phyloP scores from a whole-genome alignment of 2,113 vertebrate species.

The Craseonycteris thonglongyai region DNA sequence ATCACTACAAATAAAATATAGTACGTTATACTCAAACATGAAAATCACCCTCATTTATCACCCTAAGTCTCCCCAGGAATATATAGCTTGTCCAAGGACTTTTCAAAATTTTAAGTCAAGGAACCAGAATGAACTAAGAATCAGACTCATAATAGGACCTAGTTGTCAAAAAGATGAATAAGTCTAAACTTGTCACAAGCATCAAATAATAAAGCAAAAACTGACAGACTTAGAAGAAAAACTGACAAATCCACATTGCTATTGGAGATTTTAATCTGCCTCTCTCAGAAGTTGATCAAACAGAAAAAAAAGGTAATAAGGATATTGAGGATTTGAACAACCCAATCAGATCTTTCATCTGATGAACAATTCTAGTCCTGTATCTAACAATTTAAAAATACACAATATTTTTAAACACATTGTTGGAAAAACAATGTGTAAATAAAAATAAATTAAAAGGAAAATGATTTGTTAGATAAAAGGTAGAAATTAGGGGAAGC shows the following conservation, averaged over 20 bases:
- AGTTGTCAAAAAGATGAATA: not conserved
- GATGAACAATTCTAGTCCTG: not conserved
- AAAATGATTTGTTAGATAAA: not conserved
- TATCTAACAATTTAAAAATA: not conserved
- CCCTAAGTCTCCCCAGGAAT: not conserved
- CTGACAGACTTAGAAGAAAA: not conserved
- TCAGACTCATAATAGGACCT: not conserved
- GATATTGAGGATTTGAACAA: not conserved
- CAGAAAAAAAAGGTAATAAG: not conserved
- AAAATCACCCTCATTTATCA: not conserved
- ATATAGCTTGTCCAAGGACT: not conserved
- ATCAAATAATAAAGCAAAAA: not conserved
- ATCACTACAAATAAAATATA: not conserved
- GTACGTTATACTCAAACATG: not conserved
- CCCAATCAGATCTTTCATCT: not conserved
- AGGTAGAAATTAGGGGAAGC: not conserved
- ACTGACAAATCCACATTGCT: not conserved
- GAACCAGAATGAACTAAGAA: not conserved
- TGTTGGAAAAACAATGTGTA: not conserved
- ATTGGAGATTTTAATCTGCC: not conserved
- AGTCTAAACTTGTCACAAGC: not conserved
- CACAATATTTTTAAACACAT: not conserved
- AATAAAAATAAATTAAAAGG: constrained; percentile 6
- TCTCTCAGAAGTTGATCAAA: not conserved
- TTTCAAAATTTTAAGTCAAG: not conserved